Conservation (phyloP, 2,888 invertebrate species). For the Dioctria linearis region DNA sequence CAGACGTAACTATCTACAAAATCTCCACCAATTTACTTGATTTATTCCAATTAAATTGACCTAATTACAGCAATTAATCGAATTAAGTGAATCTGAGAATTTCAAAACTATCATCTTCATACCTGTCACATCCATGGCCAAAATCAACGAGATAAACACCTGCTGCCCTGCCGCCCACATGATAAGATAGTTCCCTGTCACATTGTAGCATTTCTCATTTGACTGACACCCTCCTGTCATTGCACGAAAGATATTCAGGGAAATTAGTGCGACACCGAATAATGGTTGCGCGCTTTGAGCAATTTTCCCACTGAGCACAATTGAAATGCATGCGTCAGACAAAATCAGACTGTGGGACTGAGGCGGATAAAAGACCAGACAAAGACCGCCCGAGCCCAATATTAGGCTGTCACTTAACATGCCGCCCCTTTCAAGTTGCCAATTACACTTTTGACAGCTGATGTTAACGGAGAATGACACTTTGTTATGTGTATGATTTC, state of each 20-base stretch:
- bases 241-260: not conserved
- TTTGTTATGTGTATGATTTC: conserved; percentile 59
- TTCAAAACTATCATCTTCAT: not conserved
- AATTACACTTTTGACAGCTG: conserved; percentile 76
- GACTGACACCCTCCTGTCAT: conserved; percentile 32
- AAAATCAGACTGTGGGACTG: conserved; percentile 12
- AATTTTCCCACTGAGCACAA: conserved; percentile 23
- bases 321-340: conserved; percentile 41
- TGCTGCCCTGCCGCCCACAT: not conserved
- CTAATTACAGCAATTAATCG: too few relatives aligned
- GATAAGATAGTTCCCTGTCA: conserved; percentile 40
- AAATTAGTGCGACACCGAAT: conserved; percentile 35
- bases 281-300: not conserved
- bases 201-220: conserved; percentile 16
- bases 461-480: conserved; percentile 74
- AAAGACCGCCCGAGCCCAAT: conserved; percentile 54
- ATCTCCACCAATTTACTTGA: too few relatives aligned
- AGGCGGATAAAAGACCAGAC: conserved; percentile 50
- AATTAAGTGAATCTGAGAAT: too few relatives aligned
- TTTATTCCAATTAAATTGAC: too few relatives aligned
- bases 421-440: conserved; percentile 71
- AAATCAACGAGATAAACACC: conserved; percentile 25
- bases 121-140: conserved; percentile 18
- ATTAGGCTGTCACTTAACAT: conserved; percentile 52
- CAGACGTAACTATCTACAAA: too few relatives aligned